A percentile compares a stretch with the other conserved stretches of the same genome.
Conservation (phyloP, 2,888 invertebrate genomes). For the Mesorhabditis sp. region DNA sequence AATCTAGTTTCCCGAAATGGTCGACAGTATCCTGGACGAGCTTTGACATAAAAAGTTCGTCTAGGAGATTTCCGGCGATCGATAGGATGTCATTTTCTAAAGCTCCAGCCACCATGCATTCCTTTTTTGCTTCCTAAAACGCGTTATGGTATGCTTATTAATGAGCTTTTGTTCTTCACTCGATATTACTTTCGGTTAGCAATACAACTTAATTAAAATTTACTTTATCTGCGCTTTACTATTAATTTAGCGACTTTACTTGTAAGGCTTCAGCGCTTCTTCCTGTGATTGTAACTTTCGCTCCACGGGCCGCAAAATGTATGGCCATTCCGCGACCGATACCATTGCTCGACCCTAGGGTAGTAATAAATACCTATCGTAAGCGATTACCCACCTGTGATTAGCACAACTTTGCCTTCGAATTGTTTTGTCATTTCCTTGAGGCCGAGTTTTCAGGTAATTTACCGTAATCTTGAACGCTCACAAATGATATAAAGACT, state of each 20-base stretch:
- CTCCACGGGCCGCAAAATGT: background rate
- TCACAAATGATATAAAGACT: too few relatives aligned
- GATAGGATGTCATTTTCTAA: background rate
- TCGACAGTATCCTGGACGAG: background rate
- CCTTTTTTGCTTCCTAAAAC: constrained; percentile 1
- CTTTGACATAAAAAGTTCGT: background rate
- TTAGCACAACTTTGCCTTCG: constrained; percentile 1
- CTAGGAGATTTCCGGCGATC: background rate
- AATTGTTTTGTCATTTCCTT: background rate
- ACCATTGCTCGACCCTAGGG: background rate
- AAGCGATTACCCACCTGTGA: background rate
- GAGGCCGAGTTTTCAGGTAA: too few relatives aligned
- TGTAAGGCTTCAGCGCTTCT: background rate
- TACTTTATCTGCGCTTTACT: too few relatives aligned
- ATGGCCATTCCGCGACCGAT: constrained; percentile 2
- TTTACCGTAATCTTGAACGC: too few relatives aligned
- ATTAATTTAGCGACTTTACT: background rate
- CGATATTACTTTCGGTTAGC: background rate
- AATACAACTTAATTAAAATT: too few relatives aligned
- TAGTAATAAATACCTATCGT: background rate
- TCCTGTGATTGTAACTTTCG: background rate
- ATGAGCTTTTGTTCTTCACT: background rate
- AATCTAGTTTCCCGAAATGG: background rate
- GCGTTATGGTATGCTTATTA: background rate
- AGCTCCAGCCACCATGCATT: constrained; percentile 1